Percentiles rank a stretch among this genome's conserved stretches.
Conservation (phyloP, 1,140 invertebrate genomes). For the Dendroctonus valens region DNA sequence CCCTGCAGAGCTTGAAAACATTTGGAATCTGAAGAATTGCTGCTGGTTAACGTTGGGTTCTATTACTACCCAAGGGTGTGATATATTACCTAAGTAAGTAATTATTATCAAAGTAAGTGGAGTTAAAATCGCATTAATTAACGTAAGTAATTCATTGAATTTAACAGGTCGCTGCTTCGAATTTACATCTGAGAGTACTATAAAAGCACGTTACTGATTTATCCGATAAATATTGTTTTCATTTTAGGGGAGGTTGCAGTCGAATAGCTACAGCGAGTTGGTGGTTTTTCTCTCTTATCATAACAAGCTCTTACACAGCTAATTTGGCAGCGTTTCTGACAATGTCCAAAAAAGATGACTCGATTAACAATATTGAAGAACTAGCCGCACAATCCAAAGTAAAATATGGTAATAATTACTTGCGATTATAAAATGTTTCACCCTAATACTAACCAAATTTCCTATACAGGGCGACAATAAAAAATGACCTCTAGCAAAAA, state of each 20-base stretch:
- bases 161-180: too few relatives aligned
- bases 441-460: too few relatives aligned
- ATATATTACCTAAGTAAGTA: constrained; percentile 73
- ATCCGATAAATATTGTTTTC: background rate
- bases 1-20: constrained; percentile 76
- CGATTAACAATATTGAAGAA: constrained; percentile 75
- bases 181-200: too few relatives aligned
- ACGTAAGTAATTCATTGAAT: too few relatives aligned
- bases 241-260: constrained; percentile 65
- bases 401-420: constrained; percentile 53
- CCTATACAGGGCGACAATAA: too few relatives aligned
- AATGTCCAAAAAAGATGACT: constrained; percentile 74
- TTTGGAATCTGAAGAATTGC: constrained; percentile 72
- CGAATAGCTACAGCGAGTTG: constrained; percentile 82
- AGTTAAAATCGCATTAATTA: too few relatives aligned
- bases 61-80: constrained; percentile 78
- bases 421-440: too few relatives aligned
- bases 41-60: constrained; percentile 78
- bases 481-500: too few relatives aligned
- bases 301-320: constrained; percentile 94
- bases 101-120: background rate
- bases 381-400: constrained; percentile 91
- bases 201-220: background rate
- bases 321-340: constrained; percentile 95
- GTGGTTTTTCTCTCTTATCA: constrained; percentile 96